phyloP scores from a whole-genome alignment of 2,113 vertebrate species.

The Varanus salvator region DNA sequence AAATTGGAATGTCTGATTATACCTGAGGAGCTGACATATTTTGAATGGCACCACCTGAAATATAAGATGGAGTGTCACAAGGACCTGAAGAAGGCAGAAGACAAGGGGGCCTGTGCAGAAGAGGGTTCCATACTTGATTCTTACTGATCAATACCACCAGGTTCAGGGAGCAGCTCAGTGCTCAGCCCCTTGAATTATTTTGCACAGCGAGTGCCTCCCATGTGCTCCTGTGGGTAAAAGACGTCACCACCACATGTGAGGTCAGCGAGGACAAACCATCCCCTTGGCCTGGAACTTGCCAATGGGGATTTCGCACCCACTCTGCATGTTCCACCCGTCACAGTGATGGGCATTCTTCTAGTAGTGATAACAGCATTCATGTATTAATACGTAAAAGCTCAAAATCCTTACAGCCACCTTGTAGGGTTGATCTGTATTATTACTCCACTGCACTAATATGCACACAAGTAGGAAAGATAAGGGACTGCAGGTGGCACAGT shows the following conservation, averaged over 20 bases:
- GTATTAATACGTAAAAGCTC: no score
- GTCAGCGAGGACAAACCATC: neutral
- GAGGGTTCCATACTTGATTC: neutral
- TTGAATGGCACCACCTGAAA: neutral
- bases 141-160: no score
- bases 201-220: neutral
- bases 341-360: no score
- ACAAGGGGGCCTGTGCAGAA: neutral
- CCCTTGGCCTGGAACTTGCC: neutral
- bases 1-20: constrained; percentile 43
- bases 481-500: no score
- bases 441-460: no score
- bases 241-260: neutral
- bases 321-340: no score
- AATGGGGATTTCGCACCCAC: no score
- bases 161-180: neutral
- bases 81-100: neutral
- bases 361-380: no score
- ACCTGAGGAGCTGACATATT: constrained; percentile 45
- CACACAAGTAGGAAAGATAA: no score
- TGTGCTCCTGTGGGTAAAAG: neutral
- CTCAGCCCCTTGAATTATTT: neutral
- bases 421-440: no score
- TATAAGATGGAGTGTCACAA: constrained; percentile 32
- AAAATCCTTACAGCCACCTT: no score